These are phyloP conservation scores for Tenodera sinensis DNA, from an alignment of 2,888 invertebrate species.

Conservation along the genomic window DNA sequence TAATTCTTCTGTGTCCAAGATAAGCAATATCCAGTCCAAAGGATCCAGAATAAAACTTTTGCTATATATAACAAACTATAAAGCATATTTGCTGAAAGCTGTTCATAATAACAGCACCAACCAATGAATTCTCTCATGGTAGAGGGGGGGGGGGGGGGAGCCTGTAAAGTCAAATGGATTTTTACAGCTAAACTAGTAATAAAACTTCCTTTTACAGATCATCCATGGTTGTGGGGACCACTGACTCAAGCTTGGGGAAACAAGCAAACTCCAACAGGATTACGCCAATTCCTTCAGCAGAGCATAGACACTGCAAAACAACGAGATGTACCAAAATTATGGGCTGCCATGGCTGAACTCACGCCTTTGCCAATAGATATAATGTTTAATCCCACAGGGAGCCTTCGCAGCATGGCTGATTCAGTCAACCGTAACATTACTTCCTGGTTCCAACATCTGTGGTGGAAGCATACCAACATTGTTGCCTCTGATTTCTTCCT, in stretches of 20 bases:
- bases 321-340: conserved; percentile 33
- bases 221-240: conserved; percentile 60
- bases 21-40: too few species aligned
- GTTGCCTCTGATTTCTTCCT: conserved; percentile 52
- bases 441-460: conserved; percentile 44
- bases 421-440: conserved; percentile 46
- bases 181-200: too few species aligned
- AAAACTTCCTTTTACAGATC: conserved; percentile 44
- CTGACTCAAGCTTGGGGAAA: conserved; percentile 64
- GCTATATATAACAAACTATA: background rate
- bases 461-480: conserved; percentile 48
- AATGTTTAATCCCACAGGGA: conserved; percentile 43
- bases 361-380: conserved; percentile 47
- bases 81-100: background rate
- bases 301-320: conserved; percentile 19
- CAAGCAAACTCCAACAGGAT: conserved; percentile 43
- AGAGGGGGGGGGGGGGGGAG: too few species aligned
- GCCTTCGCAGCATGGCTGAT: conserved; percentile 48
- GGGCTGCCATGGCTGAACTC: conserved; percentile 52
- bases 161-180: too few species aligned
- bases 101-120: background rate
- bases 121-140: background rate
- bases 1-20: too few species aligned
- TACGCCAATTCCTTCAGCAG: conserved; percentile 37
- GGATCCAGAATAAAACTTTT: too few species aligned